Evolutionary conservation across 2,113 vertebrate genomes (phyloP).

Genomic region (Gymnogyps californianus): DNA sequence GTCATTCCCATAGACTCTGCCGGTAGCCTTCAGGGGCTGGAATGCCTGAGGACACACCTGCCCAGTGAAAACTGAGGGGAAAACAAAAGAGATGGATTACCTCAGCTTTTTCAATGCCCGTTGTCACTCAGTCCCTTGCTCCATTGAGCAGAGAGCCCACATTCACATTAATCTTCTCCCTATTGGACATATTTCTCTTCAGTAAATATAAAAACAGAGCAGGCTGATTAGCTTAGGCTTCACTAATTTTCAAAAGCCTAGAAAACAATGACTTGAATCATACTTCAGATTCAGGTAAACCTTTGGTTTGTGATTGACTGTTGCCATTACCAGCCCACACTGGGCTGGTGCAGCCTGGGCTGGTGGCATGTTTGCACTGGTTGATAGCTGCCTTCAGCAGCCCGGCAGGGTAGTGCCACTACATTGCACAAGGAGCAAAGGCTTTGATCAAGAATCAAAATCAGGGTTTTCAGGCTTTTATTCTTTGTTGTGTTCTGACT

Average conservation of each 20-base stretch:
- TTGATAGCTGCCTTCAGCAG: not conserved
- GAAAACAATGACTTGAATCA: not conserved
- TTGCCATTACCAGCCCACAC: not conserved
- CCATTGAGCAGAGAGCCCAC: not conserved
- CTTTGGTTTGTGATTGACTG: not conserved
- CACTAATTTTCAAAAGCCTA: not conserved
- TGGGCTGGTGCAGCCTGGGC: not conserved
- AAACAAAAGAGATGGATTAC: not conserved
- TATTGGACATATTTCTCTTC: not conserved
- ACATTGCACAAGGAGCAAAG: not conserved
- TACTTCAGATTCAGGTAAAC: not conserved
- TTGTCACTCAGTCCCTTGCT: not conserved
- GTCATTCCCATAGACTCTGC: not conserved
- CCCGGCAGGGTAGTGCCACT: not conserved
- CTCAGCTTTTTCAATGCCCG: not conserved
- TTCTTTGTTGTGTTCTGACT: constrained; percentile 25
- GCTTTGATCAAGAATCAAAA: not conserved
- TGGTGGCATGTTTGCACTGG: not conserved
- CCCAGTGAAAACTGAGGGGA: not conserved
- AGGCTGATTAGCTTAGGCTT: not conserved
- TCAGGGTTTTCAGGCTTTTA: not conserved
- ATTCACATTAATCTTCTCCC: not conserved
- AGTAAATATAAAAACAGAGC: not conserved
- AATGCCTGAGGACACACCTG: not conserved
- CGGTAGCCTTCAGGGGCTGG: not conserved